Percentiles rank a stretch among this genome's conserved stretches.
Evolutionary conservation across 2,888 invertebrate species (phyloP).

Genomic region (Halictus ligatus): DNA sequence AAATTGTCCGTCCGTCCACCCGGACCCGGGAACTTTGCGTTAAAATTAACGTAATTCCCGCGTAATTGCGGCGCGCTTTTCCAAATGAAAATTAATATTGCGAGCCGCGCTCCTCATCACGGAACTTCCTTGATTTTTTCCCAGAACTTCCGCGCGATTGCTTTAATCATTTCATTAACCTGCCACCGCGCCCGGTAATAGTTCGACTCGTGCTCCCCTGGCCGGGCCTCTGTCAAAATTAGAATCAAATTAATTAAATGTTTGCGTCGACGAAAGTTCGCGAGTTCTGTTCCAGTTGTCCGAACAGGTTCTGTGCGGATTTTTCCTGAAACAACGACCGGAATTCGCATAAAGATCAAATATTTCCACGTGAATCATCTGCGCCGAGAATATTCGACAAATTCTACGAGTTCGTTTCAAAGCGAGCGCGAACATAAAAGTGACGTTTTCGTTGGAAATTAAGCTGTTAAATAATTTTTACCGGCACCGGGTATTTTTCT

Average conservation of each 20-base stretch:
- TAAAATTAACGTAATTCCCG: slow-evolving; percentile 42
- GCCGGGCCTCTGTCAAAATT: neutral
- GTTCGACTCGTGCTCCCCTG: neutral
- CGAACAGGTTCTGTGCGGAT: neutral
- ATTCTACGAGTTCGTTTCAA: too few species aligned
- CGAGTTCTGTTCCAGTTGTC: neutral
- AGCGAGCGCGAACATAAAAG: too few species aligned
- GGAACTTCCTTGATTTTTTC: neutral
- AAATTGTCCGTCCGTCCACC: slow-evolving; percentile 20
- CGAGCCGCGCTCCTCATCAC: neutral
- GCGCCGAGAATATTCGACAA: too few species aligned
- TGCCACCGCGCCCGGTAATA: neutral
- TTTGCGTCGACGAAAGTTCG: neutral
- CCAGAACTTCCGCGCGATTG: neutral
- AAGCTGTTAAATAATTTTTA: too few species aligned
- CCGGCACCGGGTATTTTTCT: too few species aligned
- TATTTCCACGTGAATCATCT: too few species aligned
- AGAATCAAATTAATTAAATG: neutral
- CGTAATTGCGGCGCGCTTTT: neutral
- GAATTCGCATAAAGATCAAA: too few species aligned
- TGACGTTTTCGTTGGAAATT: too few species aligned
- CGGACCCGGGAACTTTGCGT: neutral
- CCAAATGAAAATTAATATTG: neutral
- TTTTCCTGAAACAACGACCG: too few species aligned
- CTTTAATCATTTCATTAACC: neutral